A percentile compares a stretch with the other conserved stretches of the same genome.
Conservation (phyloP, 1,140 invertebrate species). For the Protaetia brevitarsis region DNA sequence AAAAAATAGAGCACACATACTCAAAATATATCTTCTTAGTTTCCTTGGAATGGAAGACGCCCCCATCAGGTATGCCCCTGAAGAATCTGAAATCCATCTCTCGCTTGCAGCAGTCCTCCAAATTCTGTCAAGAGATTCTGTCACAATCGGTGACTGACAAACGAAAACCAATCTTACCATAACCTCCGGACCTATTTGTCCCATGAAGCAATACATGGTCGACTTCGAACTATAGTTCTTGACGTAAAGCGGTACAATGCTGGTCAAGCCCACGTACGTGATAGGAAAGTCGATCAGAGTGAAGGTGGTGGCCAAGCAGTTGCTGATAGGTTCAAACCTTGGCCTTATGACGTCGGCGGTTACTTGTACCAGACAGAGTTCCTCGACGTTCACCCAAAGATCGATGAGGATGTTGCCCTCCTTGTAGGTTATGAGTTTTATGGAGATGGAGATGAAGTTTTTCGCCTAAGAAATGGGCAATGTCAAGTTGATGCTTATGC, state of each 20-base stretch:
- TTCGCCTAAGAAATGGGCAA: conserved; percentile 19
- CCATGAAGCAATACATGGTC: conserved; percentile 36
- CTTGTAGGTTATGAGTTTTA: conserved; percentile 32
- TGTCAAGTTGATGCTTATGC: no score
- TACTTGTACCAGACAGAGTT: conserved; percentile 30
- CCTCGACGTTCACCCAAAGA: conserved; percentile 40
- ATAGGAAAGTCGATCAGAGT: conserved; percentile 34
- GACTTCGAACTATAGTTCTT: conserved; percentile 36
- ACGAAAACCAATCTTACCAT: not conserved
- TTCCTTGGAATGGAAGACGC: not conserved
- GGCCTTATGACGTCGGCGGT: conserved; percentile 34
- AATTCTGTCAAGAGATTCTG: no score
- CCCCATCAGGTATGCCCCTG: not conserved
- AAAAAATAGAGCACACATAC: no score
- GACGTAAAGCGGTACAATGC: conserved; percentile 30
- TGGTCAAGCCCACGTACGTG: conserved; percentile 34
- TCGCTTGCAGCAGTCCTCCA: not conserved
- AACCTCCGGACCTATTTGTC: conserved; percentile 19
- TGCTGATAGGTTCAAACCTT: conserved; percentile 25
- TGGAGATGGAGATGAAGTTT: conserved; percentile 18
- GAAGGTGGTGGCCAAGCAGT: conserved; percentile 22
- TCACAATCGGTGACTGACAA: not conserved
- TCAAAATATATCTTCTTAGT: not conserved
- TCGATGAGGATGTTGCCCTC: conserved; percentile 35
- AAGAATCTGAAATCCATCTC: not conserved